phyloP scores from a whole-genome alignment of 2,113 vertebrate species.

The Anseranas semipalmata region DNA sequence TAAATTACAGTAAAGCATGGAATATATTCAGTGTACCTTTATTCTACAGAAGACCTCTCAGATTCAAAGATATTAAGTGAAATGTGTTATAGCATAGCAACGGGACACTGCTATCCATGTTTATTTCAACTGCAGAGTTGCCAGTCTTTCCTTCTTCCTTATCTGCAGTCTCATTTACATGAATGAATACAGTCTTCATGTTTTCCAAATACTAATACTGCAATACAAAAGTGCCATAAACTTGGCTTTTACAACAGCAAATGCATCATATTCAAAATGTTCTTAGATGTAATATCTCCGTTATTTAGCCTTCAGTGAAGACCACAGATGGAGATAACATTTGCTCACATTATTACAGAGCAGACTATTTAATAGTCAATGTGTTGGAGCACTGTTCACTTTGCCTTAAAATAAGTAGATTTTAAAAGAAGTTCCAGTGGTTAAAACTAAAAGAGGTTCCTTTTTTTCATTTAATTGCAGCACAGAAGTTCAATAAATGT shows the following conservation, averaged over 20 bases:
- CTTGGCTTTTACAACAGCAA: neutral
- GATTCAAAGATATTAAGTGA: neutral
- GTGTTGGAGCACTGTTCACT: slow-evolving; percentile 27
- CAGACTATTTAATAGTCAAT: slow-evolving; percentile 13
- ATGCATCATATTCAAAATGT: neutral
- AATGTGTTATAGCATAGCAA: neutral
- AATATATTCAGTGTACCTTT: neutral
- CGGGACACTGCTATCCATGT: neutral
- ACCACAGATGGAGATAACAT: slow-evolving; percentile 52
- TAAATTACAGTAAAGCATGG: neutral
- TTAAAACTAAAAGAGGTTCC: neutral
- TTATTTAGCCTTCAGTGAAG: slow-evolving; percentile 17
- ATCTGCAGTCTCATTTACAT: neutral
- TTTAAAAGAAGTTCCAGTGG: neutral
- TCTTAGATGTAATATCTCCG: neutral
- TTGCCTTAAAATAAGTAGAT: slow-evolving; percentile 28
- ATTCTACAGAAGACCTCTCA: neutral
- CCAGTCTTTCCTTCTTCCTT: neutral
- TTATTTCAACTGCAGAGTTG: neutral
- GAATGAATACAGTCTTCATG: neutral
- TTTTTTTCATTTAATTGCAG: neutral
- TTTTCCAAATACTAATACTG: neutral
- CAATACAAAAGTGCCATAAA: neutral
- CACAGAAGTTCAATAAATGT: neutral
- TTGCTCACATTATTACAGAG: slow-evolving; percentile 8